Evolutionary conservation across 2,888 invertebrate genomes (phyloP), one percentile per base, ranked within the genome.

Genomic region (Amblyjoppa fuscipennis): DNA sequence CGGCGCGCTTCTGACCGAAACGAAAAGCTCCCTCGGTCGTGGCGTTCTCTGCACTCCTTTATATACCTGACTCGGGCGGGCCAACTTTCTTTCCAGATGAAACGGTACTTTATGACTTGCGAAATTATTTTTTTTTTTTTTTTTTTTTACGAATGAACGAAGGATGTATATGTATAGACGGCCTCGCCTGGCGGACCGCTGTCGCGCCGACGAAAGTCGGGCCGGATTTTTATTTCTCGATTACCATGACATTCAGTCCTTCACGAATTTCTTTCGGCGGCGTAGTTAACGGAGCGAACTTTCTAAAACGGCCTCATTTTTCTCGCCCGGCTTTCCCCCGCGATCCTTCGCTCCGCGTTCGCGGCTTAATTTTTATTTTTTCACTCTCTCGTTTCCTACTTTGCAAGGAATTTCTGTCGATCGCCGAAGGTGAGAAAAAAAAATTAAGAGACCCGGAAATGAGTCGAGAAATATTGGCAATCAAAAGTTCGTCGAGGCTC

Each of bases 271-370:
- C 83, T 76, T 85, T 25, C 80, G 71, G 45, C 34, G n/a, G 31
- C 38, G 68, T 75, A 76, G 78, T 80, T 85, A 80, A 79, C 56
- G 34, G 71, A 68, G 76, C 73, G 53, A 83, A 85, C 85, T 85
- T 85, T 85, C 85, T 83, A 85, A 83, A 85, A 83, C 73, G 82
- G 66, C 82, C 85, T 82, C 79, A 76, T 82, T 85, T 53, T 56
- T 78, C 38, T 56, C 75, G 45, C 34, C 66, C 64, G 25, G 9
- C 73, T 68, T 41, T 56, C 56, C 71, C 68, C 28, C 59, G 6
- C 31, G 20, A 31, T 28, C 11, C 51, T n/a, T 34, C 41, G 41
- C 11, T 11, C 41, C 56, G 73, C 38, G 38, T 1, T 4, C 34
- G 25, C 71, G 34, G n/a, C 20, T 2, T 31, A 59, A 49, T 45